phyloP scores from a whole-genome alignment of 2,888 invertebrate species.

The Melanostoma scalare region DNA sequence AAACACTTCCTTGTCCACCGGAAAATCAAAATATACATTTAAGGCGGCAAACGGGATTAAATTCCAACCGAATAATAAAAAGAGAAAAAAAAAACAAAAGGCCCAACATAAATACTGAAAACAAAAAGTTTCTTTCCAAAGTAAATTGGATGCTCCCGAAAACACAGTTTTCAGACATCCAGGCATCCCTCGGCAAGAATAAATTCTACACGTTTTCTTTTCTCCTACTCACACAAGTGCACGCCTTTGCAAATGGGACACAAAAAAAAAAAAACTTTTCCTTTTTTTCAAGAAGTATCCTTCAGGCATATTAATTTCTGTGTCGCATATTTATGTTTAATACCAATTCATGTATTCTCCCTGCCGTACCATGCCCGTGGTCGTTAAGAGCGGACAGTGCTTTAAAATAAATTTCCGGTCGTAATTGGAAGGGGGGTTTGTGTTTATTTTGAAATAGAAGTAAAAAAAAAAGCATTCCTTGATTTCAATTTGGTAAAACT shows the following conservation, averaged over 20 bases:
- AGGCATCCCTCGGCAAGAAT: background rate
- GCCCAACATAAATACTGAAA: conserved; percentile 14
- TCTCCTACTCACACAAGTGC: conserved; percentile 14
- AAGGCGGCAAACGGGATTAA: conserved; percentile 11
- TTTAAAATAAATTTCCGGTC: too few relatives aligned
- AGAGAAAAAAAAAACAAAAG: background rate
- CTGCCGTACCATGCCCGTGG: too few relatives aligned
- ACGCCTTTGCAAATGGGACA: conserved; percentile 15
- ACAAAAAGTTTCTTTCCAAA: background rate
- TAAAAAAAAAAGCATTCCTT: too few relatives aligned
- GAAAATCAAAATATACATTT: conserved; percentile 28
- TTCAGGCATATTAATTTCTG: conserved; percentile 62
- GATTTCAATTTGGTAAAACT: too few relatives aligned
- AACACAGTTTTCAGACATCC: background rate
- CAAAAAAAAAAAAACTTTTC: conserved; percentile 31
- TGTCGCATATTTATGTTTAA: conserved; percentile 61
- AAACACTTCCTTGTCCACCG: conserved; percentile 13
- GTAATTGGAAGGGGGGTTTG: too few relatives aligned
- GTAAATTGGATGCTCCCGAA: conserved; percentile 4
- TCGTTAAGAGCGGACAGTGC: too few relatives aligned
- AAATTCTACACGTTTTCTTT: conserved; percentile 16
- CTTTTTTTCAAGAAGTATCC: conserved; percentile 48
- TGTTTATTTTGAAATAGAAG: too few relatives aligned
- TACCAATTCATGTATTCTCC: conserved; percentile 52
- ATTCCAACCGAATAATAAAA: conserved; percentile 4